Evolutionary conservation across 64 coral and sea anemone genomes (phyloP).

Genomic region (Hydrozoanthus tunicans): DNA sequence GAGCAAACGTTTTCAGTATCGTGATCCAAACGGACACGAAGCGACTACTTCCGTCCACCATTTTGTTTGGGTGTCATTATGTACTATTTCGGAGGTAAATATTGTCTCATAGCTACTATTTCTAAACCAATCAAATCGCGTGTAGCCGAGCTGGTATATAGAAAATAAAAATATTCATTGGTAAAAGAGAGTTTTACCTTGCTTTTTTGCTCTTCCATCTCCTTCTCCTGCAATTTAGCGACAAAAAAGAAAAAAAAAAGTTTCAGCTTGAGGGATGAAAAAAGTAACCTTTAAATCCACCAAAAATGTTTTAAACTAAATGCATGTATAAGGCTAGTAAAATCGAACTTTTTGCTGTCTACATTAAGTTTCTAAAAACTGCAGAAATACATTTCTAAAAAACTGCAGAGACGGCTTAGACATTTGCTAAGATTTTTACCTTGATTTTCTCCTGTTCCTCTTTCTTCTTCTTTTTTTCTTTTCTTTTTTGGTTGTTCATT

Average conservation of each 20-base stretch:
- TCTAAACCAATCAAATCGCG: too few species aligned
- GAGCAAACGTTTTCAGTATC: too few species aligned
- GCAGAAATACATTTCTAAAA: not conserved
- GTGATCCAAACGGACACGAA: too few species aligned
- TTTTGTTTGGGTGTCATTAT: too few species aligned
- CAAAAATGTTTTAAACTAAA: not conserved
- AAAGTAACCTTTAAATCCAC: not conserved
- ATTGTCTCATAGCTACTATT: too few species aligned
- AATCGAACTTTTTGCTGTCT: too few species aligned
- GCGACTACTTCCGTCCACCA: too few species aligned
- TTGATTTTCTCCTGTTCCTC: slow-evolving; percentile 29
- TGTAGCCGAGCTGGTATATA: too few species aligned
- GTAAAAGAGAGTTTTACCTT: not conserved
- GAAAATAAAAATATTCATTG: too few species aligned
- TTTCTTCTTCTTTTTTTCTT: not conserved
- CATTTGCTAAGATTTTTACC: not conserved
- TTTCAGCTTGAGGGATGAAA: too few species aligned
- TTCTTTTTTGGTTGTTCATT: not conserved
- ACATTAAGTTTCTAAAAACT: not conserved
- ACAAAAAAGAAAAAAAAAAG: too few species aligned
- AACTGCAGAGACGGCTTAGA: not conserved
- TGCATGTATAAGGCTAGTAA: not conserved
- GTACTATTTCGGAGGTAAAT: too few species aligned
- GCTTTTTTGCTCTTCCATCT: slow-evolving; percentile 2
- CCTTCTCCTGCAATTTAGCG: not conserved